Percentiles rank a stretch among this genome's conserved stretches.
Conservation (phyloP, 1,140 invertebrate genomes). For the Xylocopa sonorina region DNA sequence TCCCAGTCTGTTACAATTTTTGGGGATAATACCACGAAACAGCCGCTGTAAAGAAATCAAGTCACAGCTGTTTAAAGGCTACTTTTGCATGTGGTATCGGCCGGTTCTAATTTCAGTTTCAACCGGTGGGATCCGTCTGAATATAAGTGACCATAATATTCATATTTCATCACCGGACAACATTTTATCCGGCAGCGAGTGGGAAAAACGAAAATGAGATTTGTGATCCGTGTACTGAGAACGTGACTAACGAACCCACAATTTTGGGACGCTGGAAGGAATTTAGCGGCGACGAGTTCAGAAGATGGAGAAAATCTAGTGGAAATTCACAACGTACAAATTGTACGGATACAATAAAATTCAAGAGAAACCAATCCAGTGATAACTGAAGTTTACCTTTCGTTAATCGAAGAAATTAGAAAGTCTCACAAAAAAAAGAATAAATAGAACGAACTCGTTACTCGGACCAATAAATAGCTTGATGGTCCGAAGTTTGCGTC, state of each 20-base stretch:
- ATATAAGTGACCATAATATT: constrained; percentile 13
- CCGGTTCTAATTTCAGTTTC: neutral
- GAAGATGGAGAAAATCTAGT: too few species aligned
- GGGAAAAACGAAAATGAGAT: neutral
- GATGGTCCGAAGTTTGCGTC: neutral
- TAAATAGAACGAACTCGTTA: neutral
- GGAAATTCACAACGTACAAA: too few species aligned
- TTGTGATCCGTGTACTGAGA: neutral
- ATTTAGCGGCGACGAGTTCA: neutral
- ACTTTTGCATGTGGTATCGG: neutral
- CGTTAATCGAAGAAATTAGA: too few species aligned
- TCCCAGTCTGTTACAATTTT: too few species aligned
- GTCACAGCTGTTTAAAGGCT: neutral
- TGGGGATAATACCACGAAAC: too few species aligned
- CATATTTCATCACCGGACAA: neutral
- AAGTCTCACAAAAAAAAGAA: constrained; percentile 13
- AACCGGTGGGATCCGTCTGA: neutral
- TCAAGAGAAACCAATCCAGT: too few species aligned
- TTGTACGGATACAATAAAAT: too few species aligned
- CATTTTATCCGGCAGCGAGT: neutral
- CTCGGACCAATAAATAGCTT: neutral
- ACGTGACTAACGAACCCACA: neutral
- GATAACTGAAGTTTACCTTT: too few species aligned
- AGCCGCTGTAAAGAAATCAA: neutral
- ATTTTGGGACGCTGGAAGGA: neutral